A percentile compares a stretch with the other conserved stretches of the same genome.
phyloP scores from a whole-genome alignment of 1,140 invertebrate genomes.

The Drosophila trapezifrons region DNA sequence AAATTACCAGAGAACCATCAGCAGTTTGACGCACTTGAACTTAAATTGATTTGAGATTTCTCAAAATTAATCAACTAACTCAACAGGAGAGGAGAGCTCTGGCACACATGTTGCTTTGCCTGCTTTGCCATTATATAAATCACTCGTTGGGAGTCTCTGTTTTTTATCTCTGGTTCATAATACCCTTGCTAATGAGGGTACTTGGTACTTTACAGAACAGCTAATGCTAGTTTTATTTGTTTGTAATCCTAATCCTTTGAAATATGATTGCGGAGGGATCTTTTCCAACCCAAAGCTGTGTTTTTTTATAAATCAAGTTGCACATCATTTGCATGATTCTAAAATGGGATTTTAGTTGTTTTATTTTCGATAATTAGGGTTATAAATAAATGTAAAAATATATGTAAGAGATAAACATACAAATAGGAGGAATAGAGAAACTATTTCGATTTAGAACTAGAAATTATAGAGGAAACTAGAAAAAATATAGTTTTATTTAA shows the following conservation, averaged over 20 bases:
- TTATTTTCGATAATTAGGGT: too few relatives aligned
- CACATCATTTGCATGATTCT: background rate
- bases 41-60: conserved; percentile 52
- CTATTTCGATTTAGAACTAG: too few relatives aligned
- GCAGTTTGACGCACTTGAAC: conserved; percentile 30
- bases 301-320: too few relatives aligned
- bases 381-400: too few relatives aligned
- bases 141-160: conserved; percentile 3
- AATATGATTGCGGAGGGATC: background rate
- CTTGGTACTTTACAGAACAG: background rate
- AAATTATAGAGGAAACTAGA: too few relatives aligned
- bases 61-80: conserved; percentile 43
- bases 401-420: too few relatives aligned
- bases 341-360: background rate
- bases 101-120: conserved; percentile 27
- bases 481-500: too few relatives aligned
- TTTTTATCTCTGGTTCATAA: conserved; percentile 18
- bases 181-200: conserved; percentile 2
- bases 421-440: too few relatives aligned
- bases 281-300: background rate
- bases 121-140: conserved; percentile 11
- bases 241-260: background rate
- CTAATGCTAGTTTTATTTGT: background rate
- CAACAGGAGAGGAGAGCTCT: background rate
- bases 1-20: conserved; percentile 2